phyloP scores from a whole-genome alignment of 2,888 invertebrate genomes.

The Agonopterix heracliana region DNA sequence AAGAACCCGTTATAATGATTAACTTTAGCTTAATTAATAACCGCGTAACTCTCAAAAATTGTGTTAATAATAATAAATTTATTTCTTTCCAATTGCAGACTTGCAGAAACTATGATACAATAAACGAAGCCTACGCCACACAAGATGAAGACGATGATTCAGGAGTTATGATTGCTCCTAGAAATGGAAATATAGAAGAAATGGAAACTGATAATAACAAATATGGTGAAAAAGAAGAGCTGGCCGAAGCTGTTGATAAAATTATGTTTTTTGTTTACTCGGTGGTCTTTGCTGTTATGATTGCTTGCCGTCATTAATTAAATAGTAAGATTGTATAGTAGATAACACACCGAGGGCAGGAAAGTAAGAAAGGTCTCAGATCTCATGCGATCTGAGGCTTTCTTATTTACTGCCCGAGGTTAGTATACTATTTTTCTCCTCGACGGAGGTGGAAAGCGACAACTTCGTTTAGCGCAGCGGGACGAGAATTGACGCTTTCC shows the following conservation, averaged over 20 bases:
- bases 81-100: slow-evolving; percentile 23
- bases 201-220: slow-evolving; percentile 45
- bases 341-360: too few species aligned
- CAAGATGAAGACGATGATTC: slow-evolving; percentile 44
- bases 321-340: too few species aligned
- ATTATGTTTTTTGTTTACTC: slow-evolving; percentile 48
- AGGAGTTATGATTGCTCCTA: slow-evolving; percentile 20
- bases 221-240: slow-evolving; percentile 37
- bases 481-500: too few species aligned
- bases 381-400: too few species aligned
- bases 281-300: slow-evolving; percentile 41
- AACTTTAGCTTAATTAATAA: too few species aligned
- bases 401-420: too few species aligned
- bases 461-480: too few species aligned
- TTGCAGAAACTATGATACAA: slow-evolving; percentile 32
- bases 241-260: slow-evolving; percentile 53
- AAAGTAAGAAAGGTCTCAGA: too few species aligned
- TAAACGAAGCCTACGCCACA: slow-evolving; percentile 40
- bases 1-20: too few species aligned
- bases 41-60: too few species aligned
- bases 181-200: slow-evolving; percentile 43
- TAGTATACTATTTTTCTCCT: too few species aligned
- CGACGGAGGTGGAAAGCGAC: too few species aligned
- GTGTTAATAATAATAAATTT: neutral
- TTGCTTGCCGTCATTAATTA: slow-evolving; percentile 42